Evolutionary conservation across 2,113 vertebrate genomes (phyloP).

Genomic region (Chunga burmeisteri): DNA sequence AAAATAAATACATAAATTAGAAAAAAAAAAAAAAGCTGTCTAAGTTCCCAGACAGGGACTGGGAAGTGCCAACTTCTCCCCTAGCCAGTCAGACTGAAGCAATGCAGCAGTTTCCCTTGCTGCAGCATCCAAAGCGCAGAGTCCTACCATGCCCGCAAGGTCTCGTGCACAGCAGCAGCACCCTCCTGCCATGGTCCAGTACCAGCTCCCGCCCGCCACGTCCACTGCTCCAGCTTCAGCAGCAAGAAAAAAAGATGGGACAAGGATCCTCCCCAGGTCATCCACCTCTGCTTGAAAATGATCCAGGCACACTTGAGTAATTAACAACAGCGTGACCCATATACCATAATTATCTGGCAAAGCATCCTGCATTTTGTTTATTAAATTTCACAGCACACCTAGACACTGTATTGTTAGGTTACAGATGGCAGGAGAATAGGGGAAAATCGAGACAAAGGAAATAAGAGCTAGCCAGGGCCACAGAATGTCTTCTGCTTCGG

Average conservation of each 20-base stretch:
- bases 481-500: neutral
- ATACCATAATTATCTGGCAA: neutral
- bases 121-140: neutral
- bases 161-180: rapidly evolving
- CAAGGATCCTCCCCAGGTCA: neutral
- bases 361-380: neutral
- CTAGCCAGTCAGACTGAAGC: neutral
- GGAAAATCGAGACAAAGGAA: neutral
- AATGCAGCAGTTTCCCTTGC: neutral
- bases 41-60: constrained; percentile 36
- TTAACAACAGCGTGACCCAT: neutral
- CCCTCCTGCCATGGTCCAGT: neutral
- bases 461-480: neutral
- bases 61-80: constrained; percentile 29
- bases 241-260: neutral
- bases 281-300: neutral
- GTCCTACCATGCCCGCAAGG: rapidly evolving
- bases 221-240: neutral
- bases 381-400: neutral
- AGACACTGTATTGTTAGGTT: neutral
- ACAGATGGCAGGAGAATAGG: neutral
- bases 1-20: constrained; percentile 16
- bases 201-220: neutral
- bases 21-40: neutral
- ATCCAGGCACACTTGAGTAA: neutral